Base-by-base conservation (phyloP, 2,113 vertebrate genomes). In the Rattus rattus region DNA sequence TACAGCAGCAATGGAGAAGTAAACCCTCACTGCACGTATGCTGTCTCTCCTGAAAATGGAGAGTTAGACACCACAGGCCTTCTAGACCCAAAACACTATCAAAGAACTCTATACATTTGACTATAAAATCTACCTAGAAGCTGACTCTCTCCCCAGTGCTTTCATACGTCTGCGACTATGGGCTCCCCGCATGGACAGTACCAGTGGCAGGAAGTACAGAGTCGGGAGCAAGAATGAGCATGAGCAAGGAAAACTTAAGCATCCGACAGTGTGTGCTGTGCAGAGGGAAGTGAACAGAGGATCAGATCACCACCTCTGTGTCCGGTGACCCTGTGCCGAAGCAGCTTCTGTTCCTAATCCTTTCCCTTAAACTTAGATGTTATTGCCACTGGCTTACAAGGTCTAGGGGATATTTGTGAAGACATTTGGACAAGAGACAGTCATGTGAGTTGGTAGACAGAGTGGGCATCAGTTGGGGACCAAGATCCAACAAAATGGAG, bases 61-160 rank as follows among this genome's bases (percentile, higher is more conserved):
- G 30, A 92, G 49, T 63, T 87, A 72, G 63, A 81, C 33, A 88
- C 16, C n/a, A 73, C 93, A 36, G 39, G 43, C 65, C 30, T 65
- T 96, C 80, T 49, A 86, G 59, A 61, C 33, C 84, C 79, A 33
- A 93, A 69, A 70, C 12, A 80, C 52, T 97, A 56, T 93, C 75
- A 90, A 93, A 95, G 69, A 94, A 86, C 88, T 19, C 56, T 43
- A 33, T 28, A 28, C 54, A 54, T 72, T 22, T 0, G 1, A 81
- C 88, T 94, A 95, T 88, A 67, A 76, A 94, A 26, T 59, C 43
- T 92, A 69, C 72, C 36, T 30, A 24, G 52, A 88, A 52, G n/a
- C 63, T 39, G 7, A 16, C 39, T 90, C 52, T 90, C 47, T 49
- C 84, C 93, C 86, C 80, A 75, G 69, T 30, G 70, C 90, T 90